Conservation (phyloP, 2,888 invertebrate species). For the Limenitis arthemis region DNA sequence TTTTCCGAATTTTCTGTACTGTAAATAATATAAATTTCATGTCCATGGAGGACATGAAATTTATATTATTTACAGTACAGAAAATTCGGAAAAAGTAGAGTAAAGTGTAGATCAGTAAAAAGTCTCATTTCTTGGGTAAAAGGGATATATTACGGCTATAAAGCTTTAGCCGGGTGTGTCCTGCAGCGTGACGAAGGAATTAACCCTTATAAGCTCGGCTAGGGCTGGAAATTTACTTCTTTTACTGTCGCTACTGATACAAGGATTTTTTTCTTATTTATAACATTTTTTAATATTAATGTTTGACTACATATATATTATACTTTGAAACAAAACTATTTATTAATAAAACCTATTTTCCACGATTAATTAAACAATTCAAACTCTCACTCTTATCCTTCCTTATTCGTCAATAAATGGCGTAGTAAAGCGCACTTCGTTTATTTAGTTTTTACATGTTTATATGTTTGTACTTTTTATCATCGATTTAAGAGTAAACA, state of each 20-base stretch:
- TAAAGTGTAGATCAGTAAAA: background rate
- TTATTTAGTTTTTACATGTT: too few relatives aligned
- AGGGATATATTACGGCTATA: background rate
- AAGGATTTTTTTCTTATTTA: background rate
- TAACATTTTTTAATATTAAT: background rate
- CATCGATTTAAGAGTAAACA: too few relatives aligned
- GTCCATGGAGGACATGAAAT: background rate
- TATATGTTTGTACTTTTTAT: too few relatives aligned
- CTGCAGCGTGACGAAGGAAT: slow-evolving; percentile 4
- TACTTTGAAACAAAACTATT: too few relatives aligned
- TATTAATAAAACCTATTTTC: too few relatives aligned
- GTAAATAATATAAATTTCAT: background rate
- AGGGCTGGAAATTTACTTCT: slow-evolving; percentile 1
- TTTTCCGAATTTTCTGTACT: background rate
- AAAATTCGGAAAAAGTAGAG: background rate
- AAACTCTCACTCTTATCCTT: too few relatives aligned
- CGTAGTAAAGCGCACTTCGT: too few relatives aligned
- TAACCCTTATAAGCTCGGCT: slow-evolving; percentile 6
- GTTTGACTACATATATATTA: too few relatives aligned
- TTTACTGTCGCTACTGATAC: background rate
- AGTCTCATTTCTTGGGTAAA: background rate
- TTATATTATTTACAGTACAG: background rate
- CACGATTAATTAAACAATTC: too few relatives aligned
- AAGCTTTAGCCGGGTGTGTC: slow-evolving; percentile 1
- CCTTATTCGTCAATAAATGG: too few relatives aligned